Base-by-base conservation (phyloP, 2,797 vertebrate species). In the Eleutherodactylus coqui region DNA sequence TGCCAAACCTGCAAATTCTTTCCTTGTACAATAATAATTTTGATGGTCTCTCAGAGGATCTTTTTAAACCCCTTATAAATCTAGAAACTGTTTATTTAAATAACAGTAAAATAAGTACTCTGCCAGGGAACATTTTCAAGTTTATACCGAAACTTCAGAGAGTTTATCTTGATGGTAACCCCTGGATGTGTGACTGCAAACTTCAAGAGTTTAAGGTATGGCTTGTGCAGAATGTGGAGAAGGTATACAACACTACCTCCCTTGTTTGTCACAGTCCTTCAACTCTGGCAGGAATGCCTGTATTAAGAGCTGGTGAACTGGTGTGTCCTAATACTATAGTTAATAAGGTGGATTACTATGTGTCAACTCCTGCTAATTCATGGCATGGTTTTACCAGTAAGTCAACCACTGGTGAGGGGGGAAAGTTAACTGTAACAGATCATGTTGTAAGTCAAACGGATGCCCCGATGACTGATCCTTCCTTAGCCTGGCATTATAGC, bases 121-220 rank as follows among this genome's bases (percentile, higher is more conserved):
- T 94, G 79, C 89, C 93, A 0, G 91, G 89, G 5, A 90, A 91
- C 17, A 9, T 90, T 16, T 93, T 94, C 3, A 75, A n/a, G 0
- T 21, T 67, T n/a, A 88, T 89, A 86, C 90, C 92, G 14, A 82
- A 21, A 47, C 89, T 94, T 85, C 77, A 89, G 24, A 89, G 89
- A 83, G 85, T 94, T 11, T 34, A 86, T 83, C 90, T 95, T 62
- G 92, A 92, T 0, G 16, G 60, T 3, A 97, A 97, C 88, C 95
- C 89, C 60, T 98, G 97, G 97, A 88, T 91, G 69, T 98, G 97
- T 0, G 89, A 91, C 83, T 98, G 97, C 87, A 87, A 85, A 49
- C 95, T 97, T 70, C 88, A 92, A 90, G 94, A 84, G 11, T 91
- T 97, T 78, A 91, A 51, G 16, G 83, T 85, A 51, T 98, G 97